Conservation (phyloP, 2,113 vertebrate species). For the Istiophorus platypterus region DNA sequence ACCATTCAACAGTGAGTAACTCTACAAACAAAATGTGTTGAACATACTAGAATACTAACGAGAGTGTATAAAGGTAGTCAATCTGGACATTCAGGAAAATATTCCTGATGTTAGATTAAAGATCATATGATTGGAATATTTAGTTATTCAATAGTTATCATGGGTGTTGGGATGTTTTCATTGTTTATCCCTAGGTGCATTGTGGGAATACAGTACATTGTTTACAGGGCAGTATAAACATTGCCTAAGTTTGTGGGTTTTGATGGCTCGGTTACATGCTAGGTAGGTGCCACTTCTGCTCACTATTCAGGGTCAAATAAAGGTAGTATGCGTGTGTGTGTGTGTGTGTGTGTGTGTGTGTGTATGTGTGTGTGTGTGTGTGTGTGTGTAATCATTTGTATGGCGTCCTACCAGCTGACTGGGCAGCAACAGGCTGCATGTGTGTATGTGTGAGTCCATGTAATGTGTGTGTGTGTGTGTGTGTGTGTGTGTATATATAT, state of each 20-base stretch:
- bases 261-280: neutral
- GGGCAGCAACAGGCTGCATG: constrained; percentile 24
- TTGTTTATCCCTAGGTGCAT: neutral
- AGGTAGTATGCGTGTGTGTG: neutral
- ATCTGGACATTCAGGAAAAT: neutral
- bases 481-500: neutral
- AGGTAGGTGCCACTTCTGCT: neutral
- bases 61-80: neutral
- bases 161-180: too few species aligned
- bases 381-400: neutral
- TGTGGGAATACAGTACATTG: neutral
- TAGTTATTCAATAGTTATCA: too few species aligned
- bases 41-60: too few species aligned
- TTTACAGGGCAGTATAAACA: neutral
- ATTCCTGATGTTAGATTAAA: neutral
- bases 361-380: neutral
- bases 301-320: neutral
- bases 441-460: constrained; percentile 21
- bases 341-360: neutral
- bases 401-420: constrained; percentile 45
- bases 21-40: too few species aligned
- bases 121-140: neutral
- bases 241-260: neutral
- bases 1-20: too few species aligned
- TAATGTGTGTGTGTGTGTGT: constrained; percentile 1